phyloP scores from a whole-genome alignment of 2,797 vertebrate genomes.

The Microhierax caerulescens region DNA sequence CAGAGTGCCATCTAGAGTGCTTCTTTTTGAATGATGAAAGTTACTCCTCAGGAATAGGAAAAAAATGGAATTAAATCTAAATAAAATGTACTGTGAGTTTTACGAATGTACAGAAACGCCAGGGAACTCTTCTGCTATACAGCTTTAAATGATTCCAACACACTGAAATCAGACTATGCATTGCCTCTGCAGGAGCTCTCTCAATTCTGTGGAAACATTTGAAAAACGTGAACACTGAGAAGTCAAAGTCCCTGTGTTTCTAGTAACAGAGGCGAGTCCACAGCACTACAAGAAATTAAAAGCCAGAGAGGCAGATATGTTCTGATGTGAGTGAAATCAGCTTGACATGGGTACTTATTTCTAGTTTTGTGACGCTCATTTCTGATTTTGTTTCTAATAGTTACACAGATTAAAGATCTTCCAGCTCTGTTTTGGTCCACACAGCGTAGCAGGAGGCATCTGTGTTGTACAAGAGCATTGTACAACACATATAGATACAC shows the following conservation, averaged over 20 bases:
- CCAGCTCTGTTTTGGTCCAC: neutral
- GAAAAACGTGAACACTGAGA: neutral
- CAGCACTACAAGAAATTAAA: neutral
- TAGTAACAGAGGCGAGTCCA: neutral
- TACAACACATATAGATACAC: neutral
- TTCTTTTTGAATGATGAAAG: neutral
- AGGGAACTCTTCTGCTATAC: neutral
- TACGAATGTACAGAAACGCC: neutral
- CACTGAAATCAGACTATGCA: neutral
- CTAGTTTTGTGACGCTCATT: neutral
- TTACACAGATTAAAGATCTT: neutral
- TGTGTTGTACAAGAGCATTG: neutral
- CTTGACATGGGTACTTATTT: neutral
- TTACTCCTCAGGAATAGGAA: neutral
- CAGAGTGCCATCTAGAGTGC: slow-evolving; percentile 32
- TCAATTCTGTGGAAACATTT: neutral
- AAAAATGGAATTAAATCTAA: neutral
- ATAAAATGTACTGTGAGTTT: neutral
- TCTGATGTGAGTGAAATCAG: neutral
- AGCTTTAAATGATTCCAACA: neutral
- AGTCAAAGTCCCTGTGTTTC: neutral
- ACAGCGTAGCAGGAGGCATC: neutral
- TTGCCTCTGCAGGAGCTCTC: neutral
- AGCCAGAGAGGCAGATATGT: neutral
- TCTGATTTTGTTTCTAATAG: neutral